Evolutionary conservation across 2,797 vertebrate species (phyloP).

Genomic region (Notoglanidium macrostoma): DNA sequence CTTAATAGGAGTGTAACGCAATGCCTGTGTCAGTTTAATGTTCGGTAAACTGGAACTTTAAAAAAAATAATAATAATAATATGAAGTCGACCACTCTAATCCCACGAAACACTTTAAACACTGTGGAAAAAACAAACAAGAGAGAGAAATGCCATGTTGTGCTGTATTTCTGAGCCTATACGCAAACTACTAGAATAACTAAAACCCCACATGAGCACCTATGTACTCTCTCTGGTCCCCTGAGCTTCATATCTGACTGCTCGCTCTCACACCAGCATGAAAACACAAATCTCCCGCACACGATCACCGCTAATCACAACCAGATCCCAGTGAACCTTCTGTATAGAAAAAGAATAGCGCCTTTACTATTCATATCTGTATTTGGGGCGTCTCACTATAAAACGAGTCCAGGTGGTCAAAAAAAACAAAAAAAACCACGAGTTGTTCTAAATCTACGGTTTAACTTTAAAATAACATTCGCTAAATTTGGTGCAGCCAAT

Average conservation of each 20-base stretch:
- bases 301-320: background rate
- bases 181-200: background rate
- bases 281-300: background rate
- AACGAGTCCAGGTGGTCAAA: too few relatives aligned
- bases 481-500: too few relatives aligned
- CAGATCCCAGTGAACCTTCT: background rate
- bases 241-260: background rate
- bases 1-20: constrained; percentile 44
- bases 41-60: background rate
- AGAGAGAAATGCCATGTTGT: background rate
- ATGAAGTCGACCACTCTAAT: background rate
- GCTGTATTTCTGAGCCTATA: background rate
- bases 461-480: too few relatives aligned
- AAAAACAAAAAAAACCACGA: too few relatives aligned
- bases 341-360: background rate
- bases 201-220: background rate
- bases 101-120: background rate
- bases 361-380: background rate
- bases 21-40: background rate
- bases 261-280: background rate
- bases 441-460: too few relatives aligned
- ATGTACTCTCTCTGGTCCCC: background rate
- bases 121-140: background rate
- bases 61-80: too few relatives aligned
- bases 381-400: too few relatives aligned